A percentile compares a stretch with the other conserved stretches of the same genome.
Conservation (phyloP, 2,888 invertebrate species). For the Epinotia bilunana region DNA sequence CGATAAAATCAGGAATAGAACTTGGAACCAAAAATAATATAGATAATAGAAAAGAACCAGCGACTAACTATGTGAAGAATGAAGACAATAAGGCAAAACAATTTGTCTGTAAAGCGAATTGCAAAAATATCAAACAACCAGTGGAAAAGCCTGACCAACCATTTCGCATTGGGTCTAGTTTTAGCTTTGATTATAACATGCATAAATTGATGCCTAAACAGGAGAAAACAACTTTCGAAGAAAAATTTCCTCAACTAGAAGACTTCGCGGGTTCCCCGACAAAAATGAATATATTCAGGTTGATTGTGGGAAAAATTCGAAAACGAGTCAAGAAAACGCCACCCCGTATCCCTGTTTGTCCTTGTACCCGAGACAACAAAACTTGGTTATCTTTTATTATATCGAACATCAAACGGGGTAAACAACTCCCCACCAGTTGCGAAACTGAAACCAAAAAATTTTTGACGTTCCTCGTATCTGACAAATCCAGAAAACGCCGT, state of each 20-base stretch:
- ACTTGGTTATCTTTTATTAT: slow-evolving; percentile 20
- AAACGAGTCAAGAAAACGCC: slow-evolving; percentile 1
- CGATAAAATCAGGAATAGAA: neutral
- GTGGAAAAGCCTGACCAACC: slow-evolving; percentile 14
- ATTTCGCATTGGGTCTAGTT: slow-evolving; percentile 13
- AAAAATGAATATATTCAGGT: slow-evolving; percentile 23
- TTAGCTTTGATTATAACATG: slow-evolving; percentile 20
- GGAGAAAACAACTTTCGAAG: neutral
- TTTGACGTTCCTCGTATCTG: neutral
- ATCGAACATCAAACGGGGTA: slow-evolving; percentile 4
- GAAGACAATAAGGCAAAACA: neutral
- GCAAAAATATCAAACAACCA: neutral
- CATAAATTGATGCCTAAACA: slow-evolving; percentile 6
- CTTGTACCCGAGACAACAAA: neutral
- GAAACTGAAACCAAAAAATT: neutral
- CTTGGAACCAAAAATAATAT: neutral
- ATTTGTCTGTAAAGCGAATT: slow-evolving; percentile 3
- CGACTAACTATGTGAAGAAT: neutral
- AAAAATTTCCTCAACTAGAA: slow-evolving; percentile 5
- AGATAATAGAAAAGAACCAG: neutral
- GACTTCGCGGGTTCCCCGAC: neutral
- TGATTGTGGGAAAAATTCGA: slow-evolving; percentile 10
- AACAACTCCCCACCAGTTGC: neutral
- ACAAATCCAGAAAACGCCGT: neutral
- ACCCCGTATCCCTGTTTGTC: neutral